Evolutionary conservation across 2,888 invertebrate genomes (phyloP).

Genomic region (Drosophila imparisetae): DNA sequence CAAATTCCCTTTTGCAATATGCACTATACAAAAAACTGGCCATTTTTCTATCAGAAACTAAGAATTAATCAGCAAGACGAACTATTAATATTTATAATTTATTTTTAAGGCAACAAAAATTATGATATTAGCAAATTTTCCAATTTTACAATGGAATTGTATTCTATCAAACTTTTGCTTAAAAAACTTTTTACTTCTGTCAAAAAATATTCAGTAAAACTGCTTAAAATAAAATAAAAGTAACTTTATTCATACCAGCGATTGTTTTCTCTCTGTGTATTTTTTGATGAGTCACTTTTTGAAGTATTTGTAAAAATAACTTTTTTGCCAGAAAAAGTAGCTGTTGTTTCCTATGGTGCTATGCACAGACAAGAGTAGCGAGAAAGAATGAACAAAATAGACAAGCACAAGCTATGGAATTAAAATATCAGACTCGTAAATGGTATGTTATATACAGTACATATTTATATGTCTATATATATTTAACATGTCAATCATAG

Average conservation of each 20-base stretch:
- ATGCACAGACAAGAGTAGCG: not conserved
- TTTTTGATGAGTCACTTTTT: not conserved
- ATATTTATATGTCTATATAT: slow-evolving; percentile 6
- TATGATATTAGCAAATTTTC: not conserved
- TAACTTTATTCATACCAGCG: not conserved
- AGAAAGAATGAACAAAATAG: not conserved
- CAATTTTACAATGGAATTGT: not conserved
- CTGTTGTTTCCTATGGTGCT: not conserved
- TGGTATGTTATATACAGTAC: not conserved
- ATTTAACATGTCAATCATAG: slow-evolving; percentile 33
- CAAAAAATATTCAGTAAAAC: not conserved
- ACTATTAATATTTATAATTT: not conserved
- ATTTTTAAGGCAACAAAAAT: not conserved
- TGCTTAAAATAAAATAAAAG: not conserved
- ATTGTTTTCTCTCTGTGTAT: not conserved
- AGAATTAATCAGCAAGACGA: not conserved
- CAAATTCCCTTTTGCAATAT: slow-evolving; percentile 58
- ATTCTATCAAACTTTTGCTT: not conserved
- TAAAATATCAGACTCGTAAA: slow-evolving; percentile 34
- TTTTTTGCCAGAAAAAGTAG: not conserved
- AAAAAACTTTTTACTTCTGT: not conserved
- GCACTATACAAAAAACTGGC: not conserved
- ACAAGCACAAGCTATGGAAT: slow-evolving; percentile 32
- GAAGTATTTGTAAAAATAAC: slow-evolving; percentile 2
- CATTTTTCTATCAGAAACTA: not conserved